A percentile compares a stretch with the other conserved stretches of the same genome.
phyloP scores from a whole-genome alignment of 2,888 invertebrate genomes.

The Eupithecia exiguata region DNA sequence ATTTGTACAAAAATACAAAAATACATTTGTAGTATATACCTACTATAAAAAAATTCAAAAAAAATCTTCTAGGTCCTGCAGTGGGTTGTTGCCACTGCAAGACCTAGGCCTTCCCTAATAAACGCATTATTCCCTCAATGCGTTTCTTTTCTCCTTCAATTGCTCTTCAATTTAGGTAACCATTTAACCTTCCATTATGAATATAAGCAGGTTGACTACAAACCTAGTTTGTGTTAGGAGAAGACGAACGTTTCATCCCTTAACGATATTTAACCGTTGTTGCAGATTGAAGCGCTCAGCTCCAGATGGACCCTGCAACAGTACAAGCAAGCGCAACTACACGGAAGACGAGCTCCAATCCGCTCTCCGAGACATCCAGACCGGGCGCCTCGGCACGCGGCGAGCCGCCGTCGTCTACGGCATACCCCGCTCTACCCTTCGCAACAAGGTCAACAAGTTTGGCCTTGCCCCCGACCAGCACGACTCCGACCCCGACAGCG shows the following conservation, averaged over 20 bases:
- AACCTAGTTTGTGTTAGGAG: not conserved
- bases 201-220: not conserved
- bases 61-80: too few species aligned
- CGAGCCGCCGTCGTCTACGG: conserved; percentile 98
- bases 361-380: conserved; percentile 97
- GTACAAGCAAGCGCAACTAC: conserved; percentile 90
- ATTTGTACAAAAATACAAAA: too few species aligned
- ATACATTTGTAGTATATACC: too few species aligned
- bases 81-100: too few species aligned
- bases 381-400: conserved; percentile 95
- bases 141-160: too few species aligned
- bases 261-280: conserved; percentile 47
- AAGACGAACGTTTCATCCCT: not conserved
- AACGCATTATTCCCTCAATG: not conserved
- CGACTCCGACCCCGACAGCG: conserved; percentile 84
- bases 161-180: too few species aligned
- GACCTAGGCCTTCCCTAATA: not conserved
- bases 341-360: conserved; percentile 97
- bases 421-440: conserved; percentile 97
- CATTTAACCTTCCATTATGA: not conserved
- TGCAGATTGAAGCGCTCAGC: conserved; percentile 75
- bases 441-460: conserved; percentile 96
- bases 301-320: conserved; percentile 70
- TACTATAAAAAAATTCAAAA: too few species aligned
- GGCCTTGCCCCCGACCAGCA: conserved; percentile 87